Base-by-base conservation (phyloP, 2,113 vertebrate genomes). In the Catagonus wagneri region DNA sequence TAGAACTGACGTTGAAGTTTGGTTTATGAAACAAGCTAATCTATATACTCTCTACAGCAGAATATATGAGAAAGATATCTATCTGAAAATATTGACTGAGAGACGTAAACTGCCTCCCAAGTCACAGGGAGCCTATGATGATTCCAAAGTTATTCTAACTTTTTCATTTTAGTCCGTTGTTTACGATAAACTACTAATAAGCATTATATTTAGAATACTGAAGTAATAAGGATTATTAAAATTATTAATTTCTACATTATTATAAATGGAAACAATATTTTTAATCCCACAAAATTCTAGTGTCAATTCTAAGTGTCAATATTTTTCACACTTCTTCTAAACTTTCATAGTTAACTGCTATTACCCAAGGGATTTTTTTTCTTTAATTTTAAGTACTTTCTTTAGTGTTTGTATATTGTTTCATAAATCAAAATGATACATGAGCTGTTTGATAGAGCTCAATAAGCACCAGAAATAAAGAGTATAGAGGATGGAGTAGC, bases 1-100 rank as follows among this genome's bases (percentile, higher is more conserved):
- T 20, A 92, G 16, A 90, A 58, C 65, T 76, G 65, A 92, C 23
- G 88, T 29, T 92, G 25, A 89, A 75, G 39, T 61, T 92, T 94
- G 44, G 10, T 25, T 90, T 94, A 34, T 86, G 16, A 86, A 66
- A 61, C 22, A 69, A 92, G n/a, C 1, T 56, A 44, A 83, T 44
- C 7, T 74, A 23, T 29, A 2, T n/a, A 44, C 23, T 83, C 7
- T 65, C 39, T n/a, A 71, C 6, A 36, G 12, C 10, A 89, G 54
- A 90, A 50, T 75, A 39, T 44, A n/a, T 61, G 58, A 79, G 15
- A 91, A 85, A 17, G n/a, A 76, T 23, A 19, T 25, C 2, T 83
- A 60, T 50, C 4, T 85, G 56, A 50, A 76, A 58, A 94, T 6
- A 66, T 0, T 61, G 71, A 66, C 4, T 60, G 23, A 34, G 68